Base-by-base conservation (phyloP, 2,113 vertebrate species). In the Aptenodytes patagonicus region DNA sequence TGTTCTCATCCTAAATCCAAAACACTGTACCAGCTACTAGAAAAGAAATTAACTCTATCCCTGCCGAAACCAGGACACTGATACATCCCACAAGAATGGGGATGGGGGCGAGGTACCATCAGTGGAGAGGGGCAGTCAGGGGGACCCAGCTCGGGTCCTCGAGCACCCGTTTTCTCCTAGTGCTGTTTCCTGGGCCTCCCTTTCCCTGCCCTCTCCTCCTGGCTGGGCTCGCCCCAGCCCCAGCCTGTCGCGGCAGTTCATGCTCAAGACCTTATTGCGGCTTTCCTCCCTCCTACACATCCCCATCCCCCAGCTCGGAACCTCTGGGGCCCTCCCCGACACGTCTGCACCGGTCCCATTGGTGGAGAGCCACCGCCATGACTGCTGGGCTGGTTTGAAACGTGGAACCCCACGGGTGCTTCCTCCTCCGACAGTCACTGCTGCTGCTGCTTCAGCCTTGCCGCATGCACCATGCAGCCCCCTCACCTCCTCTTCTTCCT, bases 191-290 rank as follows among this genome's bases (percentile, higher is more conserved):
- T 38, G 28, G 11, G 38, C 21, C 19, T 55, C 55, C 17, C 21
- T 54, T 80, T 29, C 31, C 47, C 36, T 16, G 6, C 13, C 11
- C 31, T 75, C 24, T 70, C 13, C 17, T 76, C 29, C 76, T 46
- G 62, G 7, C 17, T 8, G 10, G 20, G 8, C 5, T 91, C 22
- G 64, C 38, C 25, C 18, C 62, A 24, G 31, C 13, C 47, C 17
- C 29, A 65, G 38, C 13, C 34, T 32, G 22, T 26, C 2, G 1
- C 0, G 0, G 4, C 11, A 55, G 17, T 87, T 81, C 1, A 1
- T 9, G 44, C 31, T 73, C 13, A 32, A 52, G n/a, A 55, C 5
- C 9, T 44, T 32, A 22, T 34, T 62, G 65, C 11, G 4, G 6
- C 26, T 77, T 89, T 61, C 17, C 13, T 54, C 29, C 42, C 26